These are phyloP conservation scores for Diarsia dahlii DNA, from an alignment of 2,888 invertebrate genomes.

Conservation along the genomic window DNA sequence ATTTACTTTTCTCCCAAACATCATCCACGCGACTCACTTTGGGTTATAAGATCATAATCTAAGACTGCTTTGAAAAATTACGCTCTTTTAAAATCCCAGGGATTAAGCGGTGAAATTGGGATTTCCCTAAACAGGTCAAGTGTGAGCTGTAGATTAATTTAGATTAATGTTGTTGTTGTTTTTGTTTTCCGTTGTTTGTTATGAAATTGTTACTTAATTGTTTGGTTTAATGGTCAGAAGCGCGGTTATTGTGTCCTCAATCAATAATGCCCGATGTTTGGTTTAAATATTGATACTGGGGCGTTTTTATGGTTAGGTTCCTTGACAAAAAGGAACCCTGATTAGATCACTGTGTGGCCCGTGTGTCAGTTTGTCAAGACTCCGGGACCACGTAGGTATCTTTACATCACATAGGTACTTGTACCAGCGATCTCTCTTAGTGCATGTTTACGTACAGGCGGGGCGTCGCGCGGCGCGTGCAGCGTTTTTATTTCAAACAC, in stretches of 20 bases:
- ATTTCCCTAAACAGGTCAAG: constrained; percentile 33
- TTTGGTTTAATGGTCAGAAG: not conserved
- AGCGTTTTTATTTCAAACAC: too few species aligned
- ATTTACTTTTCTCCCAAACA: constrained; percentile 13
- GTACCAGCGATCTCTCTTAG: too few species aligned
- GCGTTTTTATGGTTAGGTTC: not conserved
- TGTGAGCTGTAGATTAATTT: constrained; percentile 31
- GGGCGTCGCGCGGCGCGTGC: too few species aligned
- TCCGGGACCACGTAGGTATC: too few species aligned
- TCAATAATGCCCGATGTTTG: not conserved
- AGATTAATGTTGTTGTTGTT: constrained; percentile 57
- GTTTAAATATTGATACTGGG: not conserved
- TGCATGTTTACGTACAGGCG: too few species aligned
- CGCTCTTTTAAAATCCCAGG: constrained; percentile 35
- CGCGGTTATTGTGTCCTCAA: not conserved
- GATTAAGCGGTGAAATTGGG: constrained; percentile 46
- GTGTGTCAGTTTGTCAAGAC: too few species aligned
- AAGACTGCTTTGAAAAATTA: constrained; percentile 19
- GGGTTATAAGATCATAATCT: constrained; percentile 46
- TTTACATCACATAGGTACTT: too few species aligned
- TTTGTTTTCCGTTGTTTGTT: constrained; percentile 22
- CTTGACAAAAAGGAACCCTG: too few species aligned
- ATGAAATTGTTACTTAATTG: constrained; percentile 18
- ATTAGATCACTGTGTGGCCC: too few species aligned
- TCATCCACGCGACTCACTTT: constrained; percentile 1